phyloP scores from a whole-genome alignment of 2,113 vertebrate species.

The Mastomys natalensis region DNA sequence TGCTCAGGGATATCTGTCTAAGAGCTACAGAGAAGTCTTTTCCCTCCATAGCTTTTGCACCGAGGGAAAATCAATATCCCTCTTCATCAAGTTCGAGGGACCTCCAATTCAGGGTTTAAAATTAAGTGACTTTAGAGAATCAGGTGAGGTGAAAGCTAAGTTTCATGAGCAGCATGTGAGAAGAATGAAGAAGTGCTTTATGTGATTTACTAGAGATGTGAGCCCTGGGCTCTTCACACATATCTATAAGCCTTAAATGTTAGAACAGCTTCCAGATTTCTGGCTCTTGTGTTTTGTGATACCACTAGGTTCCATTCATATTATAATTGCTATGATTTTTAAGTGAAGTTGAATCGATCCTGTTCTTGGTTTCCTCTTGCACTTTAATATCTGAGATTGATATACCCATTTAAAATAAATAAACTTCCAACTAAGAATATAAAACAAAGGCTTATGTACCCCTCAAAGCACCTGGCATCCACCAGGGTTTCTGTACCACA shows the following conservation, averaged over 20 bases:
- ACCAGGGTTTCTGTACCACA: neutral
- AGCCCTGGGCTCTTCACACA: neutral
- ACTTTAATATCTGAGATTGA: neutral
- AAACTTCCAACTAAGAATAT: neutral
- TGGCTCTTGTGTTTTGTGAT: neutral
- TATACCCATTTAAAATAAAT: neutral
- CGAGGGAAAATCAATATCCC: slow-evolving; percentile 9
- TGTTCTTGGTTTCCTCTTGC: slow-evolving; percentile 22
- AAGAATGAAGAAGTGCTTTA: neutral
- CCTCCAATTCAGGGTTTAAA: neutral
- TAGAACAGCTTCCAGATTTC: neutral
- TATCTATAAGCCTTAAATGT: neutral
- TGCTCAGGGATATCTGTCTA: neutral
- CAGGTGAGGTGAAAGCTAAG: neutral
- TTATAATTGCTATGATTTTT: neutral
- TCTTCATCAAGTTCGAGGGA: neutral
- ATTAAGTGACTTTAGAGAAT: slow-evolving; percentile 16
- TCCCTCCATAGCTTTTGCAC: neutral
- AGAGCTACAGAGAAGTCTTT: neutral
- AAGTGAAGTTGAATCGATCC: neutral
- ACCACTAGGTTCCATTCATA: neutral
- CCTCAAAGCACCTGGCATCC: neutral
- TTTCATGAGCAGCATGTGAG: neutral
- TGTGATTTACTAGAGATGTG: neutral
- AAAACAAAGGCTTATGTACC: neutral